Base-by-base conservation (phyloP, 1,140 invertebrate genomes). In the Euura lappo region DNA sequence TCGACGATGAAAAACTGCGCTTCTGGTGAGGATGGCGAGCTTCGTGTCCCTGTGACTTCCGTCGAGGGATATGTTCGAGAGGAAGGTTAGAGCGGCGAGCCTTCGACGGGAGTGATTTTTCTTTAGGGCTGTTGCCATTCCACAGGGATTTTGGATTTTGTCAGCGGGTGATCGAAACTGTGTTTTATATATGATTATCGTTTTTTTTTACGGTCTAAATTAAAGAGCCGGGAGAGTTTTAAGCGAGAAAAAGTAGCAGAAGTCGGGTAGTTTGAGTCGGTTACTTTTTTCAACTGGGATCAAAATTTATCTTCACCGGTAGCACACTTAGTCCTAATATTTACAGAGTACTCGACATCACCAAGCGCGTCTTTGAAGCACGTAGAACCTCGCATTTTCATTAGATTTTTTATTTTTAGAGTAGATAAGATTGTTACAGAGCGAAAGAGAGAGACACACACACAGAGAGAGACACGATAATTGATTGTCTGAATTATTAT, bases 1-100 rank as follows among this genome's bases (percentile, higher is more conserved):
- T 81, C 74, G 83, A 28, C 74, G 70, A 70, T 81, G 83, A 69
- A 86, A 80, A 69, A 81, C 79, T 70, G 85, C 86, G 77, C 88
- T 89, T 69, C 86, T 81, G 47, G 90, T 85, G 64, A 91, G 74
- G n/a, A 89, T 84, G 51, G 90, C 90, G 79, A 94, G 86, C 84
- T 92, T 93, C 70, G 94, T 96, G 85, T 97, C 96, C 79, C 92
- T 92, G 87, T 96, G 94, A 79, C 93, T 95, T 70, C 96, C 96
- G 90, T 98, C 96, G 71, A 98, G 89, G 72, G 96, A 97, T 81
- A 98, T 98, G 89, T 98, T 98, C 45, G 96, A 95, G 77, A 98
- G 90, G 90, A 98, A 98, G 79, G 94, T 95, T 75, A 96, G 90
- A 77, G 96, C 96, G 82, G 95, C 95, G 79, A 97, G 90, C 85